Evolutionary conservation across 2,113 vertebrate species (phyloP).

Genomic region (Mus spicilegus): DNA sequence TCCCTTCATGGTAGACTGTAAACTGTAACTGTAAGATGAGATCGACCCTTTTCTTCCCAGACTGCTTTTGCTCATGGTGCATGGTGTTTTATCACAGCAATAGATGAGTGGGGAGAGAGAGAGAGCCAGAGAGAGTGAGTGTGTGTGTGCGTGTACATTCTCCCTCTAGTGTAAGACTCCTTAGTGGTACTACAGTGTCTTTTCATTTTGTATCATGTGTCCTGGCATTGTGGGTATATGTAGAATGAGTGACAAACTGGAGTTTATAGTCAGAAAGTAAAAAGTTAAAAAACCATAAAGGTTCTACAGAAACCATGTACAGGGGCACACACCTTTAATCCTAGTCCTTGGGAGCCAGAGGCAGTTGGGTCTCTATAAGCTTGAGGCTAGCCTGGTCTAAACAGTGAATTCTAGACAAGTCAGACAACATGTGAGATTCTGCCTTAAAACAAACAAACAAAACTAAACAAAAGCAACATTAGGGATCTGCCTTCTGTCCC

Average conservation of each 20-base stretch:
- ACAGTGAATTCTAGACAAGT: neutral
- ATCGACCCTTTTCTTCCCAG: neutral
- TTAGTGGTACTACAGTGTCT: neutral
- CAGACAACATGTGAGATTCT: neutral
- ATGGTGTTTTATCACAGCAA: neutral
- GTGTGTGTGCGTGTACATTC: neutral
- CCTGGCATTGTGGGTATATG: neutral
- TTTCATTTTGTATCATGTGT: neutral
- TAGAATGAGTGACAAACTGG: neutral
- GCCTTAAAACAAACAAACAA: neutral
- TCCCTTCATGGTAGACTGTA: neutral
- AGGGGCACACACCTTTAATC: neutral
- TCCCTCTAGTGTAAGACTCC: neutral
- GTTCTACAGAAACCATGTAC: neutral
- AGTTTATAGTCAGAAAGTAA: conserved; percentile 14
- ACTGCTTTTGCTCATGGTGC: neutral
- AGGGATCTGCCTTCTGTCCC: neutral
- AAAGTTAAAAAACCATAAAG: conserved; percentile 21
- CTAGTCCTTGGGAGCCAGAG: neutral
- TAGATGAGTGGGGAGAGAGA: too few relatives aligned
- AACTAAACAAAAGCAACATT: neutral
- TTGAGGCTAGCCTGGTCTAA: neutral
- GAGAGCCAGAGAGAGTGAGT: too few relatives aligned
- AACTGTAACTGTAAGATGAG: neutral
- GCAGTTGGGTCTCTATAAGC: neutral